Conservation (phyloP, 2,888 invertebrate species). For the Abrostola tripartita region DNA sequence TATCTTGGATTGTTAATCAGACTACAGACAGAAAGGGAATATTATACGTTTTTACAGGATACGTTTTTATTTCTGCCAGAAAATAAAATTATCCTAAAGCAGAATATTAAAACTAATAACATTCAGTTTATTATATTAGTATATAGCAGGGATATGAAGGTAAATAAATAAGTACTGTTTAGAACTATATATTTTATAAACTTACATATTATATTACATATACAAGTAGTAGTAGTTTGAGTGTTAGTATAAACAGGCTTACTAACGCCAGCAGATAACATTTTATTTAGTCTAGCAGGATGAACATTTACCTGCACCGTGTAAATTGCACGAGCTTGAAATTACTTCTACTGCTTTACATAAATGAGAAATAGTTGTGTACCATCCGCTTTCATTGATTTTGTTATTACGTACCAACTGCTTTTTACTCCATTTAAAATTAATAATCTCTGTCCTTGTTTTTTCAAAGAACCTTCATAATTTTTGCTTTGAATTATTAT, state of each 20-base stretch:
- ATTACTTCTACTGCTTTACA: constrained; percentile 80
- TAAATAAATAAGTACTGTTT: no score
- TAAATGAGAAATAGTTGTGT: constrained; percentile 73
- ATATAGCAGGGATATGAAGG: no score
- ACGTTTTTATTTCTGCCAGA: no score
- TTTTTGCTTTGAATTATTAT: constrained; percentile 23
- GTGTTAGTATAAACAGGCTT: constrained; percentile 24
- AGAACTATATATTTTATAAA: no score
- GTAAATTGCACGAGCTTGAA: constrained; percentile 79
- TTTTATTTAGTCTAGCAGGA: constrained; percentile 73
- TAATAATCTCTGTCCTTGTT: constrained; percentile 34
- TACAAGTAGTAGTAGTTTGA: neutral
- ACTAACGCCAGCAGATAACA: constrained; percentile 66
- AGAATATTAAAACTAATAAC: no score
- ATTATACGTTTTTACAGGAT: no score
- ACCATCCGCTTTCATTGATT: constrained; percentile 65
- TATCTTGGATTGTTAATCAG: no score
- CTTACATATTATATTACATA: no score
- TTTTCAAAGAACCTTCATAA: constrained; percentile 22
- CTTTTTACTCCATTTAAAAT: constrained; percentile 51
- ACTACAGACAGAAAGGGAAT: no score
- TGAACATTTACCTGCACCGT: constrained; percentile 73
- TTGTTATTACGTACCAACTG: constrained; percentile 48
- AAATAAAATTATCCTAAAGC: no score
- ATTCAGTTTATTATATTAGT: no score